phyloP scores from a whole-genome alignment of 2,888 invertebrate genomes.

The Sesia bembeciformis region DNA sequence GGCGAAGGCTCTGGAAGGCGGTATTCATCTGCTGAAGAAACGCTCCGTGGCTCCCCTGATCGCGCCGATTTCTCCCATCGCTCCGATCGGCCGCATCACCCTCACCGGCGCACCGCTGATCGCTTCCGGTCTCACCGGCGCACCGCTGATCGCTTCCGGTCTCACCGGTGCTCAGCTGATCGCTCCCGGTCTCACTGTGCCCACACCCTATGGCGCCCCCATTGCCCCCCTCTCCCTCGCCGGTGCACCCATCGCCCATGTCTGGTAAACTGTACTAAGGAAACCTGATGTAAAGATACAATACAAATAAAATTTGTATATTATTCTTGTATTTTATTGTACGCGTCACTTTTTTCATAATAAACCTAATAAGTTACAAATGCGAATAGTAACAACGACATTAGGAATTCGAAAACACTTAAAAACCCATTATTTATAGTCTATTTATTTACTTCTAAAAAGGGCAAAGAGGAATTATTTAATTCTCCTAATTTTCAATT shows the following conservation, averaged over 20 bases:
- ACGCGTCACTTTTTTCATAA: too few relatives aligned
- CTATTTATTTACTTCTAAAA: too few relatives aligned
- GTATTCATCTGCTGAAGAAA: constrained; percentile 43
- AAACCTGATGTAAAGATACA: not conserved
- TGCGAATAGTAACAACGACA: too few relatives aligned
- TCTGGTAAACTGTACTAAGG: not conserved
- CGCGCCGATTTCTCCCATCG: constrained; percentile 3
- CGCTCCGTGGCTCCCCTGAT: constrained; percentile 19
- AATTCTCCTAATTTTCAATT: too few relatives aligned
- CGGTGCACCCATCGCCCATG: constrained; percentile 8
- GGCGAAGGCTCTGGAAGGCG: constrained; percentile 39
- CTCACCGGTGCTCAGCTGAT: constrained; percentile 21
- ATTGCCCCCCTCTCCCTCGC: constrained; percentile 20
- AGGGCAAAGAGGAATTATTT: too few relatives aligned
- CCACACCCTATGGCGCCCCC: constrained; percentile 17
- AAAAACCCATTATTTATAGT: too few relatives aligned
- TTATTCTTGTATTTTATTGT: not conserved
- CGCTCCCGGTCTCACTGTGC: constrained; percentile 16
- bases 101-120: constrained; percentile 10
- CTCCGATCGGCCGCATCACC: constrained; percentile 11
- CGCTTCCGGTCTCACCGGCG: constrained; percentile 23
- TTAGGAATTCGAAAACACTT: too few relatives aligned
- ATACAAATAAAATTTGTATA: not conserved
- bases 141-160: constrained; percentile 13
- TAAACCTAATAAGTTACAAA: too few relatives aligned